A percentile compares a stretch with the other conserved stretches of the same genome.
Conservation (phyloP, 2,797 vertebrate species). For the Sebastolobus alascanus region DNA sequence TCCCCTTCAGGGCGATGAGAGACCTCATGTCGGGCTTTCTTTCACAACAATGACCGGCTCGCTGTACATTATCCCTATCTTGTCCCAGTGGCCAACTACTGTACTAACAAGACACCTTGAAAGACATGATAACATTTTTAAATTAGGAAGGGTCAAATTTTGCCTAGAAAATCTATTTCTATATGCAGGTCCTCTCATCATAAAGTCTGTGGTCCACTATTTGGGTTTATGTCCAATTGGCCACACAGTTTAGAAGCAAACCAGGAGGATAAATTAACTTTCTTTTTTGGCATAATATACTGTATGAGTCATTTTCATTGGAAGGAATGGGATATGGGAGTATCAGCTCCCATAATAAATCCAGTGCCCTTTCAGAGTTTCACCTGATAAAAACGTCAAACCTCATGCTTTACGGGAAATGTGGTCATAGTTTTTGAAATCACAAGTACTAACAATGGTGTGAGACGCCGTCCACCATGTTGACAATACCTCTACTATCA, state of each 20-base stretch:
- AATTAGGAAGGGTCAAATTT: not conserved
- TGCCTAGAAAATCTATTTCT: not conserved
- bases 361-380: not conserved
- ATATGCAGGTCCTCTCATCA: not conserved
- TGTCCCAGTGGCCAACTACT: too few species aligned
- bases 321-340: slow-evolving; percentile 11
- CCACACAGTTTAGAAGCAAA: slow-evolving; percentile 12
- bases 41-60: too few species aligned
- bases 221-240: not conserved
- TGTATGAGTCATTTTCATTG: slow-evolving; percentile 10
- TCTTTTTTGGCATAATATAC: not conserved
- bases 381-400: slow-evolving; percentile 11
- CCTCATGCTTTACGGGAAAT: slow-evolving; percentile 14
- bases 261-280: not conserved
- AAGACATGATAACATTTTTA: not conserved
- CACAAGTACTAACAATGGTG: not conserved
- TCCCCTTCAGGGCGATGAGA: too few species aligned
- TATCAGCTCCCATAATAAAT: slow-evolving; percentile 5
- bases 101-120: not conserved
- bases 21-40: too few species aligned
- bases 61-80: too few species aligned
- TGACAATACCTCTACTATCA: not conserved
- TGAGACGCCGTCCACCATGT: not conserved
- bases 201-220: not conserved
- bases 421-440: slow-evolving; percentile 6